Conservation (phyloP, 2,888 invertebrate genomes). For the Acanthosepion lycidas region DNA sequence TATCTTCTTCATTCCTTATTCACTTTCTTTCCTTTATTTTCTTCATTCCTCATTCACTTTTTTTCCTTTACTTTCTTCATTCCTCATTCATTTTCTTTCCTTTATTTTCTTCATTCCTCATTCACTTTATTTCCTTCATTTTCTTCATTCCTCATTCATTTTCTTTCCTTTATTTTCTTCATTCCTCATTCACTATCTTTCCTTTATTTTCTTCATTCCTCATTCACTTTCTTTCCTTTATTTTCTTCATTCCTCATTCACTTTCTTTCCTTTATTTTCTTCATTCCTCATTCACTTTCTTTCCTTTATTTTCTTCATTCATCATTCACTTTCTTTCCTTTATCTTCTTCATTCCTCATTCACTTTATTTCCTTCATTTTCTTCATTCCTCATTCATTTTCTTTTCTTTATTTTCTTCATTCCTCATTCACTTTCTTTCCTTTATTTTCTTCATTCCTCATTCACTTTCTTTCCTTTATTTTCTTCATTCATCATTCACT, state of each 20-base stretch:
- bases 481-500: background rate
- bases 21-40: background rate
- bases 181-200: background rate
- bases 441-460: background rate
- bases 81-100: background rate
- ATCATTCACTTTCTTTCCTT: background rate
- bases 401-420: no score
- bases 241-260: background rate
- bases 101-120: background rate
- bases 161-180: background rate
- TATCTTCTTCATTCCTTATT: background rate
- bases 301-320: no score
- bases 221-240: background rate
- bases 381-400: background rate
- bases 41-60: background rate
- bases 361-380: background rate
- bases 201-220: no score
- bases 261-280: background rate
- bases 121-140: background rate
- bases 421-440: no score
- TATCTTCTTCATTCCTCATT: background rate
- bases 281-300: background rate
- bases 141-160: fast-evolving
- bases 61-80: background rate
- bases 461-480: background rate